Evolutionary conservation across 2,797 vertebrate species (phyloP), one percentile per base, ranked within the genome.

Genomic region (Diceros bicornis): DNA sequence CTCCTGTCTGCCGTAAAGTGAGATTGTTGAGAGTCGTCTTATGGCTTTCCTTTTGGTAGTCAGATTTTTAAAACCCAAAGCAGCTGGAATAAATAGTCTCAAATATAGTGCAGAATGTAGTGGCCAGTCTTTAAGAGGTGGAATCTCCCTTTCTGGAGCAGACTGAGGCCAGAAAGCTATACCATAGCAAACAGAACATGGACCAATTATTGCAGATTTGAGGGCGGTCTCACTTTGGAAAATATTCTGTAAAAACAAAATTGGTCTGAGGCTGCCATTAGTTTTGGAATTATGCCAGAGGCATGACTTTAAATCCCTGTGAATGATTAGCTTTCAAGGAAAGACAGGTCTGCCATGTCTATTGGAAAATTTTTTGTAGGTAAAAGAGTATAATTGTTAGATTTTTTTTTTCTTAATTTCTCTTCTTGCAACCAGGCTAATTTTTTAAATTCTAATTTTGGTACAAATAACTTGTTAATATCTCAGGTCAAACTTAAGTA

Each of bases 401-500:
- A 4, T n/a, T 59, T 74, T 75, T 84, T 78, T 84, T 85, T 78
- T 68, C 21, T 86, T 77, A 62, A 23, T 68, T 83, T 97, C 34
- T 59, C 29, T 82, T 94, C 25, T 89, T 75, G 50, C 41, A 75
- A 44, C 77, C 29, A 61, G 79, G 14, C 23, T 72, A 66, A 88
- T 68, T 90, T n/a, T n/a, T n/a, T n/a, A n/a, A n/a, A 79, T 92
- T 91, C 20, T 91, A 74, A 82, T 85, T 50, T 88, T 96, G 66
- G 50, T 55, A 47, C 47, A 94, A 89, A 37, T 85, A 75, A 75
- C 18, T 94, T 90, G 44, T 78, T 71, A 77, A 52, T 50, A 1
- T 89, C 10, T 89, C 52, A 11, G 37, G 34, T 88, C 62, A 92
- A 34, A 83, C 25, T 79, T 85, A 75, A 82, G 50, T 68, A 17